Evolutionary conservation across 2,797 vertebrate genomes (phyloP), one percentile per base, ranked within the genome.

Genomic region (Caiman crocodilus): DNA sequence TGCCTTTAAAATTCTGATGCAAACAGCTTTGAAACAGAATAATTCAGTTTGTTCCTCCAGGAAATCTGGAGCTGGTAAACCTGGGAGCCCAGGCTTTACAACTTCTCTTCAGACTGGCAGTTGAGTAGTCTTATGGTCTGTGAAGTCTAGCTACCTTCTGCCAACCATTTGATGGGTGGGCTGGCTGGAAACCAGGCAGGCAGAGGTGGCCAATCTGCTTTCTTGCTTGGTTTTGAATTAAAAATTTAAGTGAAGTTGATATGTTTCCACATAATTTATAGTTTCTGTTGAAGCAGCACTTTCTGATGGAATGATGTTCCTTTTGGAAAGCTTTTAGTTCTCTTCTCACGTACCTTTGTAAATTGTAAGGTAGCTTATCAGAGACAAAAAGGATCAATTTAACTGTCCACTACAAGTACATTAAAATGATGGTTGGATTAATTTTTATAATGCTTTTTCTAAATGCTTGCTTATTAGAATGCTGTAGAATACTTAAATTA

Each of bases 51-150:
- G 3, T 15, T 91, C 30, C 71, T 90, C 78, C 30, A 89, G 78
- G 76, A 87, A 71, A 6, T 92, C 89, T 93, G 76, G 18, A 95
- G 50, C 79, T 90, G 42, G 16, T 79, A 90, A 84, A 13, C 42
- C 42, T 50, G 42, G 42, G 42, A 50, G 42, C 42, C 42, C 42
- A 50, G 42, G 42, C 10, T 50, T 50, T 10, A 50, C 42, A 50
- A 50, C 42, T 50, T 50, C 10, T 50, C 42, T 50, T 50, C 42
- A 50, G 42, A 10, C 42, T 50, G 42, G 42, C 42, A 50, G 42
- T 50, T 50, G 42, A 50, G 42, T 50, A 50, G 42, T 7, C 42
- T 50, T 50, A 50, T 50, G 42, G 9, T 50, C 10, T 50, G 42
- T 50, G 42, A 10, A 50, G 42, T 11, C 42, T 50, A 50, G 42